phyloP scores from a whole-genome alignment of 2,888 invertebrate genomes.

The Drosophila setosimentum region DNA sequence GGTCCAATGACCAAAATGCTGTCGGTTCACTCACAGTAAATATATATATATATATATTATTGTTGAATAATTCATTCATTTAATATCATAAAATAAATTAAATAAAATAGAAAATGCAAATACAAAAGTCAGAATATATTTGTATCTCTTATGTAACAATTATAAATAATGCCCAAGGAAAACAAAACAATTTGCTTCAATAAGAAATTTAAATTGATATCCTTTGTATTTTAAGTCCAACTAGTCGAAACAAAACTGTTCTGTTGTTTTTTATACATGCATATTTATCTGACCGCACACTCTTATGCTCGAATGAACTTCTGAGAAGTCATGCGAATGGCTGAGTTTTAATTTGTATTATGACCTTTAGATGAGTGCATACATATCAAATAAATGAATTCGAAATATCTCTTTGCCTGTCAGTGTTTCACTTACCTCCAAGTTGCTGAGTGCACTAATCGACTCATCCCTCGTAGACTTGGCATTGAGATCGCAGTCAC shows the following conservation, averaged over 20 bases:
- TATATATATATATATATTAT: not conserved
- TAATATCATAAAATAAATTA: not conserved
- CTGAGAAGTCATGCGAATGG: not conserved
- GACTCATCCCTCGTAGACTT: constrained; percentile 84
- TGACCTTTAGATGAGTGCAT: constrained; percentile 1
- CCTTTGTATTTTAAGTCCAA: not conserved
- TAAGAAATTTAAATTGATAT: not conserved
- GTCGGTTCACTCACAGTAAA: not conserved
- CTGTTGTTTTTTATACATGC: not conserved
- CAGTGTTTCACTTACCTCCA: constrained; percentile 81
- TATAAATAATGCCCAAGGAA: not conserved
- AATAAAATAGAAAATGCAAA: not conserved
- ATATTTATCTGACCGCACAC: not conserved
- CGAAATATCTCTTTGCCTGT: not conserved
- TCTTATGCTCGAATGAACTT: not conserved
- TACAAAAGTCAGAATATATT: not conserved
- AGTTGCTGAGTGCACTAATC: constrained; percentile 85
- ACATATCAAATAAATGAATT: not conserved
- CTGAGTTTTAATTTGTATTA: not conserved
- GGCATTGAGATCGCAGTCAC: constrained; percentile 86
- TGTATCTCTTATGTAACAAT: not conserved
- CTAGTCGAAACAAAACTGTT: not conserved
- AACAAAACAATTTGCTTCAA: not conserved
- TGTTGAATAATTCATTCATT: not conserved
- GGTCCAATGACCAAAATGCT: not conserved